phyloP scores from a whole-genome alignment of 2,888 invertebrate species.

The Odontocolon sp. region DNA sequence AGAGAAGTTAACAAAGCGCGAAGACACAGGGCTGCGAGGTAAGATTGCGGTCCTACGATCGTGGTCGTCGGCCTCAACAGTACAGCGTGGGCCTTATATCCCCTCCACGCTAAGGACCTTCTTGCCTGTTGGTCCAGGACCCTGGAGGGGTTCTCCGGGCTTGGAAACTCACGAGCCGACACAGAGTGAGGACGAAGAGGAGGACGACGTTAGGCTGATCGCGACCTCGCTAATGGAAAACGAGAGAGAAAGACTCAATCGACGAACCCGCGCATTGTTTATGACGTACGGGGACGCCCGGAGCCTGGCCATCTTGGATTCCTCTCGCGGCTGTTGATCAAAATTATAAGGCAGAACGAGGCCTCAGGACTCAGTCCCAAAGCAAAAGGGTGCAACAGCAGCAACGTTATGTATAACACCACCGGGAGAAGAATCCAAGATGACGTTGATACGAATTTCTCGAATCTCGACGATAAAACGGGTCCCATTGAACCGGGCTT shows the following conservation, averaged over 20 bases:
- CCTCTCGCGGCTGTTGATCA: slow-evolving; percentile 73
- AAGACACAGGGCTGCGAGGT: slow-evolving; percentile 14
- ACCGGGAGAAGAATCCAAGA: slow-evolving; percentile 23
- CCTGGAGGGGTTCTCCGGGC: slow-evolving; percentile 18
- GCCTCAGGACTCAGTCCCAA: slow-evolving; percentile 8
- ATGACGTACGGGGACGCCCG: slow-evolving; percentile 66
- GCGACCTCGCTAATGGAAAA: slow-evolving; percentile 56
- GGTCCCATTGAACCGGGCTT: no score
- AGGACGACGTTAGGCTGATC: slow-evolving; percentile 35
- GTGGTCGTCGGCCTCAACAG: slow-evolving; percentile 54
- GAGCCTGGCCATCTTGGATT: slow-evolving; percentile 75
- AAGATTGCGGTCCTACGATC: slow-evolving; percentile 18
- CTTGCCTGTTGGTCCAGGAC: background rate
- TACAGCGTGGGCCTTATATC: slow-evolving; percentile 45
- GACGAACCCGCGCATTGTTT: slow-evolving; percentile 70
- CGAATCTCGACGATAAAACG: slow-evolving; percentile 1
- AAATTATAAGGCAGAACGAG: slow-evolving; percentile 75
- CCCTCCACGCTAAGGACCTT: slow-evolving; percentile 6
- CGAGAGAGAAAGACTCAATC: slow-evolving; percentile 46
- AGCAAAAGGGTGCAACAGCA: background rate
- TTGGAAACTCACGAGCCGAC: slow-evolving; percentile 11
- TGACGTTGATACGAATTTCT: slow-evolving; percentile 18
- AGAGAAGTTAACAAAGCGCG: slow-evolving; percentile 17
- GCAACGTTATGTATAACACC: no score
- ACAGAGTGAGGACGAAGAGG: slow-evolving; percentile 12